These are phyloP conservation scores for Drosophila lacicola DNA, from an alignment of 2,888 invertebrate genomes.

Conservation along the genomic window DNA sequence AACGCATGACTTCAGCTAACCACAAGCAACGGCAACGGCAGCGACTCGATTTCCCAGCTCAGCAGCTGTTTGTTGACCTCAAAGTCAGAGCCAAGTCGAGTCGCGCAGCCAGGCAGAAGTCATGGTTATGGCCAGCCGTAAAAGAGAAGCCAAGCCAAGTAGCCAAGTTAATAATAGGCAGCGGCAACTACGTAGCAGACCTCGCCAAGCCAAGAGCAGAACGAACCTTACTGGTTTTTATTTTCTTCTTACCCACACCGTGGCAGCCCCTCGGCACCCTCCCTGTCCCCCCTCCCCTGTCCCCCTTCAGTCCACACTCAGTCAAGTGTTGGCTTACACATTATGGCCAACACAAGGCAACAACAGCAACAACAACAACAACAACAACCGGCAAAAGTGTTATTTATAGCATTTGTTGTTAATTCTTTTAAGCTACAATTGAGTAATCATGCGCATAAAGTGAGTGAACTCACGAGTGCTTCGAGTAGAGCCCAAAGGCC, in stretches of 20 bases:
- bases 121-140: slow-evolving; percentile 83
- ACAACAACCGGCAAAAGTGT: slow-evolving; percentile 63
- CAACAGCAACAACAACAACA: slow-evolving; percentile 15
- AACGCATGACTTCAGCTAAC: slow-evolving; percentile 78
- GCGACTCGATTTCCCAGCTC: slow-evolving; percentile 64
- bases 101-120: slow-evolving; percentile 54
- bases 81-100: slow-evolving; percentile 63
- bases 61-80: slow-evolving; percentile 85
- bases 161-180: slow-evolving; percentile 79
- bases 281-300: background rate
- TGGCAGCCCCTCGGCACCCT: no score
- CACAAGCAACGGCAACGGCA: slow-evolving; percentile 48
- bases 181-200: slow-evolving; percentile 9
- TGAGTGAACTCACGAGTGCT: slow-evolving; percentile 69
- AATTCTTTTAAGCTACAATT: slow-evolving; percentile 72
- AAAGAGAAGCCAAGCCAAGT: slow-evolving; percentile 62
- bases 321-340: slow-evolving; percentile 67
- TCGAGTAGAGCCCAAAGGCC: background rate
- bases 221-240: slow-evolving; percentile 69
- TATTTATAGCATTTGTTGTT: slow-evolving; percentile 73
- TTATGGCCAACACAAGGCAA: slow-evolving; percentile 37
- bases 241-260: background rate
- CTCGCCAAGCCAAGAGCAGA: slow-evolving; percentile 48
- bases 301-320: slow-evolving; percentile 1
- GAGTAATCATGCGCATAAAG: slow-evolving; percentile 70